Evolutionary conservation across 2,797 vertebrate genomes (phyloP).

Genomic region (Aplochiton taeniatus): DNA sequence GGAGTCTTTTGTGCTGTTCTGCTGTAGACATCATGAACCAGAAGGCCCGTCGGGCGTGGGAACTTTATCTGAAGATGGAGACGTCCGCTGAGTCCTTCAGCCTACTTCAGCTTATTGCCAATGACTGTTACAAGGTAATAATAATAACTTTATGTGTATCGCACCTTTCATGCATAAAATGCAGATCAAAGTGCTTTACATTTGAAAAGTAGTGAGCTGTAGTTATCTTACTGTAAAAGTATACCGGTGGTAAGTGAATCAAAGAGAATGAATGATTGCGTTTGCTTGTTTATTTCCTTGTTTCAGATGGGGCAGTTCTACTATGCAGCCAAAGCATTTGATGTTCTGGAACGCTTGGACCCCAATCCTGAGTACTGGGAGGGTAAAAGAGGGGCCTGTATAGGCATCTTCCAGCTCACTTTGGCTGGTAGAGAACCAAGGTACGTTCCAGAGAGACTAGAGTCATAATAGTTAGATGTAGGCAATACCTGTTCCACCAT

Average conservation of each 20-base stretch:
- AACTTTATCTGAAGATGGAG: constrained; percentile 88
- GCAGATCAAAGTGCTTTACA: too few species aligned
- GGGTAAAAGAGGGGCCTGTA: constrained; percentile 87
- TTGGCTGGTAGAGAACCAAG: constrained; percentile 83
- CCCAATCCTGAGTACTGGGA: constrained; percentile 86
- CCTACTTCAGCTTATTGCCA: constrained; percentile 86
- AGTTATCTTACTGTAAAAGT: too few species aligned
- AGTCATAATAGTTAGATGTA: not conserved
- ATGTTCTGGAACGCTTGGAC: constrained; percentile 83
- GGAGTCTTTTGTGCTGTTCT: not conserved
- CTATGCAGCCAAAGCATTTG: constrained; percentile 86
- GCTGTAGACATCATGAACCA: constrained; percentile 86
- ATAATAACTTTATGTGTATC: too few species aligned
- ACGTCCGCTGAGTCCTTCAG: constrained; percentile 85
- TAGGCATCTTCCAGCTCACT: constrained; percentile 88
- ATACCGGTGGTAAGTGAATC: too few species aligned
- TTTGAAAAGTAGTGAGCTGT: too few species aligned
- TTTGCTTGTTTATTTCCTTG: not conserved
- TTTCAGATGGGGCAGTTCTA: constrained; percentile 87
- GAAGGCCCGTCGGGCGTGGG: constrained; percentile 86
- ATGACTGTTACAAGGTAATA: constrained; percentile 88
- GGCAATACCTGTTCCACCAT: not conserved
- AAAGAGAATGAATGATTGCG: too few species aligned
- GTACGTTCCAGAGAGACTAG: constrained; percentile 57
- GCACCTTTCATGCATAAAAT: too few species aligned